These are phyloP conservation scores for Rutilus rutilus DNA, from an alignment of 2,113 vertebrate species.

Conservation along the genomic window DNA sequence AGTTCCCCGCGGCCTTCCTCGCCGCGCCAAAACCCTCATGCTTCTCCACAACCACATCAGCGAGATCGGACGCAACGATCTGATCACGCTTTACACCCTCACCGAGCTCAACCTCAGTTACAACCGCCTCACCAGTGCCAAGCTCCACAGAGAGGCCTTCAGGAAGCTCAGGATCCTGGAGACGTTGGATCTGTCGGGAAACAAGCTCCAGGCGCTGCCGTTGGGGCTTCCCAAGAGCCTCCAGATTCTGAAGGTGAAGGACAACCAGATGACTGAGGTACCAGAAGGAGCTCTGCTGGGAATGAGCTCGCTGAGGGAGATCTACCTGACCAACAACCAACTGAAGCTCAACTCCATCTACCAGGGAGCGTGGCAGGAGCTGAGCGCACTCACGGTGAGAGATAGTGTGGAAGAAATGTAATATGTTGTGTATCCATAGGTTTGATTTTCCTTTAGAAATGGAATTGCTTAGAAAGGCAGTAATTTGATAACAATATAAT, in stretches of 20 bases:
- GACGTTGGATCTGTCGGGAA: slow-evolving; percentile 91
- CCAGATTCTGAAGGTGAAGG: slow-evolving; percentile 86
- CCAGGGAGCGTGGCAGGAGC: slow-evolving; percentile 88
- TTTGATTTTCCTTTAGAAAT: too few relatives aligned
- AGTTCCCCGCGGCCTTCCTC: slow-evolving; percentile 89
- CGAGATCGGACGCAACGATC: slow-evolving; percentile 90
- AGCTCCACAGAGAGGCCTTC: slow-evolving; percentile 90
- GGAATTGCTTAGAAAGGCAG: too few relatives aligned
- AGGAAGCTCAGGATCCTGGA: slow-evolving; percentile 89
- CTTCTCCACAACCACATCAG: slow-evolving; percentile 92
- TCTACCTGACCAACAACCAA: slow-evolving; percentile 88
- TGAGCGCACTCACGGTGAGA: slow-evolving; percentile 86
- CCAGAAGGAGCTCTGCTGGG: slow-evolving; percentile 83
- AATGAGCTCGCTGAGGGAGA: slow-evolving; percentile 88
- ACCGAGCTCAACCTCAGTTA: slow-evolving; percentile 97
- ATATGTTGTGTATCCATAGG: too few relatives aligned
- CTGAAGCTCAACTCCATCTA: slow-evolving; percentile 87
- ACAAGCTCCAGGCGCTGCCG: slow-evolving; percentile 82
- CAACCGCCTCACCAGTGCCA: slow-evolving; percentile 87
- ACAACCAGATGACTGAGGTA: slow-evolving; percentile 84
- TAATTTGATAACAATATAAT: too few relatives aligned
- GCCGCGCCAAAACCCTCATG: slow-evolving; percentile 93
- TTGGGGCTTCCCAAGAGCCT: slow-evolving; percentile 90
- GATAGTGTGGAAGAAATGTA: too few relatives aligned
- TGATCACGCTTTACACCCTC: slow-evolving; percentile 87